A percentile compares a stretch with the other conserved stretches of the same genome.
Evolutionary conservation across 2,888 invertebrate genomes (phyloP).

Genomic region (Ectemnius lituratus): DNA sequence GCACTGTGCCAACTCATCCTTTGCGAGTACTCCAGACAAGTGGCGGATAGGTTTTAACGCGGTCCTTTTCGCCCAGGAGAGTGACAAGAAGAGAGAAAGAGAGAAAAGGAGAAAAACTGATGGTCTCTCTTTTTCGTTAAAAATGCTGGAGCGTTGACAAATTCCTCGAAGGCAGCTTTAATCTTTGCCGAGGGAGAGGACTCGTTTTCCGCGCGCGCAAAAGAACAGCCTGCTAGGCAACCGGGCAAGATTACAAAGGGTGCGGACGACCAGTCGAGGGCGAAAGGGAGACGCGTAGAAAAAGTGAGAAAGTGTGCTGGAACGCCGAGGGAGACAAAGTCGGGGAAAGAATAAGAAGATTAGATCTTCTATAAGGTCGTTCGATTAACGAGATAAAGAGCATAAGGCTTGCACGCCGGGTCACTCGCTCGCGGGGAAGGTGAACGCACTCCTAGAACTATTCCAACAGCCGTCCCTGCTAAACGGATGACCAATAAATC

Average conservation of each 20-base stretch:
- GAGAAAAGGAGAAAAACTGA: neutral
- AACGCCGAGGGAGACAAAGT: neutral
- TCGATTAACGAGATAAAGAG: neutral
- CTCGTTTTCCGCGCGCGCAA: neutral
- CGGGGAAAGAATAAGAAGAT: neutral
- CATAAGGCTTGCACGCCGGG: neutral
- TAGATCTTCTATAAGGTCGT: constrained; percentile 2
- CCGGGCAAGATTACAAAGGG: neutral
- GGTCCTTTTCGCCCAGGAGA: neutral
- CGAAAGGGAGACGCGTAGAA: neutral
- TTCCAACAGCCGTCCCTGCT: too few species aligned
- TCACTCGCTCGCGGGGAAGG: neutral
- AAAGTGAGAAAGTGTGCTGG: neutral
- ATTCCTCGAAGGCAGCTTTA: constrained; percentile 1
- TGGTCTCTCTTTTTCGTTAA: too few species aligned
- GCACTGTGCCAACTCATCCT: neutral
- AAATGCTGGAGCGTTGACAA: neutral
- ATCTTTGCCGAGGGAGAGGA: neutral
- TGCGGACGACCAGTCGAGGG: neutral
- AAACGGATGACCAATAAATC: too few species aligned
- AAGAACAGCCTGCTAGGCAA: neutral
- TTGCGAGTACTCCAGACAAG: neutral
- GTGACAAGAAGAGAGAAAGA: neutral
- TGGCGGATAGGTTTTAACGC: neutral
- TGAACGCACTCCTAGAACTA: neutral